Conservation (phyloP, 2,888 invertebrate species). For the Ichneumon xanthorius region DNA sequence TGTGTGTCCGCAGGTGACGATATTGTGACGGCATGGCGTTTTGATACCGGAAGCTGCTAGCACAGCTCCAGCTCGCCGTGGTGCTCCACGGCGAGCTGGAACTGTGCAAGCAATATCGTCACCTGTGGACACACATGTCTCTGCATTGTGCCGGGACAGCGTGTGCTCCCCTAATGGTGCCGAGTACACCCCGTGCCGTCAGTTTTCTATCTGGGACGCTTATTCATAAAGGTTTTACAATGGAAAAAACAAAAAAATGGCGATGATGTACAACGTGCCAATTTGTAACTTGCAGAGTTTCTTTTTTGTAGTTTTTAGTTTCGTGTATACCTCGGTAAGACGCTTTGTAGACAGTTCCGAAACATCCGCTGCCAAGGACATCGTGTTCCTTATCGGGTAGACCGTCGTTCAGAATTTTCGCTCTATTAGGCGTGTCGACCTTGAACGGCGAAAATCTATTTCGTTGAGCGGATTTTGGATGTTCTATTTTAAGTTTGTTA, state of each 20-base stretch:
- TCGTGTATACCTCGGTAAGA: constrained; percentile 81
- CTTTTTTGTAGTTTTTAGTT: not conserved
- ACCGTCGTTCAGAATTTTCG: constrained; percentile 78
- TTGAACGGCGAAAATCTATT: constrained; percentile 76
- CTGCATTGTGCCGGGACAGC: too few species aligned
- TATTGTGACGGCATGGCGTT: too few species aligned
- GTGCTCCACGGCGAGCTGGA: too few species aligned
- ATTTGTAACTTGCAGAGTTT: not conserved
- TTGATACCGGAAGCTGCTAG: too few species aligned
- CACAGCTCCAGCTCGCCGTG: too few species aligned
- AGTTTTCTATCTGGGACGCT: not conserved
- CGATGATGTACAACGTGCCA: not conserved
- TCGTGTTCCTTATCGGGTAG: constrained; percentile 71
- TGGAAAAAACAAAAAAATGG: not conserved
- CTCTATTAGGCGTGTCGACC: constrained; percentile 81
- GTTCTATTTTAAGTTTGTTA: constrained; percentile 57
- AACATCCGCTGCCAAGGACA: constrained; percentile 84
- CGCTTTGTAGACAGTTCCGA: constrained; percentile 84
- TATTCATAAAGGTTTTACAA: not conserved
- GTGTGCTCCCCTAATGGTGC: too few species aligned
- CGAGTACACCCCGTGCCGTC: too few species aligned
- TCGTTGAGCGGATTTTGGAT: constrained; percentile 43
- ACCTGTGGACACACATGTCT: too few species aligned
- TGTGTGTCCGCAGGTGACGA: too few species aligned
- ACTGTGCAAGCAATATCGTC: too few species aligned